A percentile compares a stretch with the other conserved stretches of the same genome.
Evolutionary conservation across 2,888 invertebrate genomes (phyloP).

Genomic region (Microdon myrmicae): DNA sequence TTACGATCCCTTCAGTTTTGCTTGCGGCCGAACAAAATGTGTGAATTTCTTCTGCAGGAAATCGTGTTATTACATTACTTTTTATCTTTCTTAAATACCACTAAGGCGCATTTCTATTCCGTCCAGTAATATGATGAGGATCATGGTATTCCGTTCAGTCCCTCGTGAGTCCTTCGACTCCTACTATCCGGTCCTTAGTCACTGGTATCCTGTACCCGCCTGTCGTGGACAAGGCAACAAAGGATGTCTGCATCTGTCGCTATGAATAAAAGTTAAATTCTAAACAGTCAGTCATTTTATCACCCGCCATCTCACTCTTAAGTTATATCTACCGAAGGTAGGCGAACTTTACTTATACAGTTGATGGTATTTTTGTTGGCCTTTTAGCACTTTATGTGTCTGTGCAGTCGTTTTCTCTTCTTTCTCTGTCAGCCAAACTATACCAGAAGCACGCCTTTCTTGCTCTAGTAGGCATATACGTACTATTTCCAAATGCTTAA

Average conservation of each 20-base stretch:
- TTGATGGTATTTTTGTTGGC: conserved; percentile 42
- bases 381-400: conserved; percentile 45
- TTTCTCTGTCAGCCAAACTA: no score
- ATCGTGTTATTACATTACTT: conserved; percentile 45
- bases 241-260: no score
- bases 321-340: neutral
- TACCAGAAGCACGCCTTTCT: no score
- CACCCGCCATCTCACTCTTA: conserved; percentile 14
- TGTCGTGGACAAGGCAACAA: no score
- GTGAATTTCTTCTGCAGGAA: conserved; percentile 37
- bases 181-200: no score
- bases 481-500: conserved; percentile 32
- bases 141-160: no score
- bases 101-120: no score
- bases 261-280: conserved; percentile 38
- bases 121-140: no score
- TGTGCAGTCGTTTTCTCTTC: conserved; percentile 10
- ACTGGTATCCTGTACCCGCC: no score
- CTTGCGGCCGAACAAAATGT: conserved; percentile 38
- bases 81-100: no score
- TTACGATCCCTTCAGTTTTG: no score
- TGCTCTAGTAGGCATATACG: conserved; percentile 22
- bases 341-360: conserved; percentile 44
- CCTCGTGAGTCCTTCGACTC: no score
- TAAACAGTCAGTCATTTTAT: conserved; percentile 39